phyloP scores from a whole-genome alignment of 2,113 vertebrate genomes.

The Macrotus californicus region DNA sequence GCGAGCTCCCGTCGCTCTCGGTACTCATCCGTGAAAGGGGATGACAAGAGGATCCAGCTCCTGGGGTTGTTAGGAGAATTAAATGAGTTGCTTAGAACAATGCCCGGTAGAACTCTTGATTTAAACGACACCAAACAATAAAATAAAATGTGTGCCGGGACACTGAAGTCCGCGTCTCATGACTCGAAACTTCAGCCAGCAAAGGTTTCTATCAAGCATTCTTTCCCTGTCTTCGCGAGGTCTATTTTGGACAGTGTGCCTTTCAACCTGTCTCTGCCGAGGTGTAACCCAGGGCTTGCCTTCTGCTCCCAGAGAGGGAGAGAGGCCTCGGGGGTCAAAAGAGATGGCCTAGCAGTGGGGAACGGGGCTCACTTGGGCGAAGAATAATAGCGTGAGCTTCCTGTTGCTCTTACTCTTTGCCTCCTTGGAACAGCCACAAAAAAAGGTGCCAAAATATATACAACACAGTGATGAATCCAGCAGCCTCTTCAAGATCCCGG shows the following conservation, averaged over 20 bases:
- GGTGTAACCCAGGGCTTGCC: slow-evolving; percentile 85
- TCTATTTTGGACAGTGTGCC: slow-evolving; percentile 81
- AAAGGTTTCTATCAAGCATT: slow-evolving; percentile 71
- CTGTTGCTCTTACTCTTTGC: slow-evolving; percentile 76
- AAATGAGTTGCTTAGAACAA: slow-evolving; percentile 74
- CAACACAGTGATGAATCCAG: background rate
- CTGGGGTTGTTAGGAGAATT: background rate
- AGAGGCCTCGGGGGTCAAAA: slow-evolving; percentile 88
- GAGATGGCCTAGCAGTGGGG: slow-evolving; percentile 86
- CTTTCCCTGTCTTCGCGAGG: slow-evolving; percentile 72
- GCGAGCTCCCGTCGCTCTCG: background rate
- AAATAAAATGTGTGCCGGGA: slow-evolving; percentile 73
- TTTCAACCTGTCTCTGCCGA: slow-evolving; percentile 83
- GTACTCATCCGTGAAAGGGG: background rate
- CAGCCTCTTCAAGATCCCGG: slow-evolving; percentile 87
- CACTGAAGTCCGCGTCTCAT: slow-evolving; percentile 71
- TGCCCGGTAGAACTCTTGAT: slow-evolving; percentile 58
- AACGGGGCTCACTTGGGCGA: slow-evolving; percentile 81
- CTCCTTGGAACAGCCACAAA: background rate
- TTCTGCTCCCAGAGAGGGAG: slow-evolving; percentile 79
- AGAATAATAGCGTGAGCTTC: slow-evolving; percentile 86
- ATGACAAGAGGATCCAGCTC: background rate
- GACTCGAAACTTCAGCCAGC: slow-evolving; percentile 76
- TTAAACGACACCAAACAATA: background rate
- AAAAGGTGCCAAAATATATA: background rate